A percentile compares a stretch with the other conserved stretches of the same genome.
Conservation (phyloP, 2,797 vertebrate genomes). For the Ceryle rudis region DNA sequence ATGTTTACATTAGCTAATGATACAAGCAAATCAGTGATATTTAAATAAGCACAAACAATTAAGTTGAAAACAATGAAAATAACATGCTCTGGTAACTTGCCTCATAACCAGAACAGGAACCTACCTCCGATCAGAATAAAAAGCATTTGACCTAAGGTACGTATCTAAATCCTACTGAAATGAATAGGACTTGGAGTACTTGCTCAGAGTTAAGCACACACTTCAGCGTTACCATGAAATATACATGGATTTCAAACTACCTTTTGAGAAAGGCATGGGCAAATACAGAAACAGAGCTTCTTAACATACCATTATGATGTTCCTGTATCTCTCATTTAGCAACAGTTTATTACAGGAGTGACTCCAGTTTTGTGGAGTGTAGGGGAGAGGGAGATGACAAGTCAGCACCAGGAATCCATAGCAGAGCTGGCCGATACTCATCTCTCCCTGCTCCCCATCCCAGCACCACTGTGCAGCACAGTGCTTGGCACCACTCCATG, state of each 20-base stretch:
- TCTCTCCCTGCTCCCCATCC: neutral
- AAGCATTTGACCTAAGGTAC: neutral
- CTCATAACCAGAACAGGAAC: neutral
- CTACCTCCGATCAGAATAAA: neutral
- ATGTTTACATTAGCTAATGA: neutral
- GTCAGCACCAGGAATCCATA: neutral
- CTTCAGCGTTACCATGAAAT: neutral
- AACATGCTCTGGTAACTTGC: neutral
- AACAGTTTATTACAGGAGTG: neutral
- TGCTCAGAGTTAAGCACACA: neutral
- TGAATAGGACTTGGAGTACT: neutral
- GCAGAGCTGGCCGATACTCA: neutral
- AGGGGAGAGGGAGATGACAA: neutral
- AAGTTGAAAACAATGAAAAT: neutral
- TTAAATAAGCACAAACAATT: neutral
- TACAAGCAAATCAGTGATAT: neutral
- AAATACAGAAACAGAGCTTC: neutral
- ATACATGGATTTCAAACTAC: neutral
- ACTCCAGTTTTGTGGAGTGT: neutral
- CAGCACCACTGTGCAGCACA: neutral
- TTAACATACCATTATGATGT: neutral
- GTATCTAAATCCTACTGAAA: neutral
- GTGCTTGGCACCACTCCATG: rapidly evolving
- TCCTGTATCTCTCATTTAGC: neutral
- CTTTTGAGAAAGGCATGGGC: neutral